phyloP scores from a whole-genome alignment of 37 sponge, comb jelly and placozoan species.

The Cliona cf. orientalis region DNA sequence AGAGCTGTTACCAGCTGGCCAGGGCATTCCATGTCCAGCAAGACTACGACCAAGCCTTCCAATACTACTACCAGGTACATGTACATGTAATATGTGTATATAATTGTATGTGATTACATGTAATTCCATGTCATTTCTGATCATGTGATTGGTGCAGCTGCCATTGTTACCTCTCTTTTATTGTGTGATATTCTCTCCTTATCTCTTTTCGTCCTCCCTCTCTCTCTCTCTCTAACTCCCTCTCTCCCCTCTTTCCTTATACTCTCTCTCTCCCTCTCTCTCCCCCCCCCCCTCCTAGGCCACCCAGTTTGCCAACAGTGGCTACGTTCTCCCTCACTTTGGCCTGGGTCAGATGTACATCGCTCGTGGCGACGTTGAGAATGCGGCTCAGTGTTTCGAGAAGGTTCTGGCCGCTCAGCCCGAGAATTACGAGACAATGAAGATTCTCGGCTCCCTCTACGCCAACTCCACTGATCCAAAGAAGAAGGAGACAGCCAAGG shows the following conservation, averaged over 20 bases:
- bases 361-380: slow-evolving; percentile 66
- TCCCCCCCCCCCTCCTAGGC: too few species aligned
- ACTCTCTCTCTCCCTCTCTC: neutral
- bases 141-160: too few species aligned
- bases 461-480: slow-evolving; percentile 62
- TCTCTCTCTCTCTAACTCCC: too few species aligned
- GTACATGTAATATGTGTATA: too few species aligned
- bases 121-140: too few species aligned
- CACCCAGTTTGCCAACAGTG: slow-evolving; percentile 92
- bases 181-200: neutral
- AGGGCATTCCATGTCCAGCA: slow-evolving; percentile 91
- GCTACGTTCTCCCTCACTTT: slow-evolving; percentile 94
- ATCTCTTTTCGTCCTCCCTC: too few species aligned
- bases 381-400: slow-evolving; percentile 95
- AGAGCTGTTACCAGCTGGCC: slow-evolving; percentile 99
- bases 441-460: slow-evolving; percentile 96
- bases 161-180: too few species aligned
- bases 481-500: slow-evolving; percentile 88
- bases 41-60: slow-evolving; percentile 97
- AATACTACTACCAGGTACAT: slow-evolving; percentile 94
- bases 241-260: neutral
- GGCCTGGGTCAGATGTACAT: slow-evolving; percentile 99
- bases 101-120: too few species aligned
- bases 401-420: slow-evolving; percentile 89
- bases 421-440: slow-evolving; percentile 95